Evolutionary conservation across 2,113 vertebrate genomes (phyloP).

Genomic region (Myiopsitta monachus): DNA sequence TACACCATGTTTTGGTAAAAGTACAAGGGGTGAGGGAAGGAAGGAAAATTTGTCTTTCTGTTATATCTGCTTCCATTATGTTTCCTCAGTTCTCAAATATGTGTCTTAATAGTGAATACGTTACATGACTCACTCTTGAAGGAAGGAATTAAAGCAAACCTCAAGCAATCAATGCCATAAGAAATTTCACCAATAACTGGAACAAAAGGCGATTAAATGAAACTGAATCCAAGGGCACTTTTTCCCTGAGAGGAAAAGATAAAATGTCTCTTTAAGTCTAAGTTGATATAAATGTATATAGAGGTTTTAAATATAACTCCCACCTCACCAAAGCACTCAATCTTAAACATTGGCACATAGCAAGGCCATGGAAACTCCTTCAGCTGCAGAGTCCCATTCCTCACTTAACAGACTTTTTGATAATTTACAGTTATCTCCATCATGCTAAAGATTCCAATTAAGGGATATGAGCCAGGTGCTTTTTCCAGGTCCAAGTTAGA

Average conservation of each 20-base stretch:
- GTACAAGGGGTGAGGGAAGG: background rate
- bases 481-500: constrained; percentile 4
- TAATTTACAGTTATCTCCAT: constrained; percentile 34
- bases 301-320: background rate
- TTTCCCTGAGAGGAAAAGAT: background rate
- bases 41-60: constrained; percentile 11
- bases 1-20: background rate
- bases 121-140: background rate
- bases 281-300: constrained; percentile 1
- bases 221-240: background rate
- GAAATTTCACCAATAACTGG: background rate
- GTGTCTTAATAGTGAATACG: background rate
- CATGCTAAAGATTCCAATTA: background rate
- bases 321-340: background rate
- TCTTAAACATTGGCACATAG: constrained; percentile 8
- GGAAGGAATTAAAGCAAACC: background rate
- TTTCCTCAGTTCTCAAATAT: background rate
- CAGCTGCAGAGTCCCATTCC: background rate
- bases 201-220: constrained; percentile 13
- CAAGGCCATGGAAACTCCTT: background rate
- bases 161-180: background rate
- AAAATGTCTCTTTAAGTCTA: constrained; percentile 1
- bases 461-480: background rate
- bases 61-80: background rate
- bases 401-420: background rate